Conservation (phyloP, 2,888 invertebrate species). For the Synergus gifuensis region DNA sequence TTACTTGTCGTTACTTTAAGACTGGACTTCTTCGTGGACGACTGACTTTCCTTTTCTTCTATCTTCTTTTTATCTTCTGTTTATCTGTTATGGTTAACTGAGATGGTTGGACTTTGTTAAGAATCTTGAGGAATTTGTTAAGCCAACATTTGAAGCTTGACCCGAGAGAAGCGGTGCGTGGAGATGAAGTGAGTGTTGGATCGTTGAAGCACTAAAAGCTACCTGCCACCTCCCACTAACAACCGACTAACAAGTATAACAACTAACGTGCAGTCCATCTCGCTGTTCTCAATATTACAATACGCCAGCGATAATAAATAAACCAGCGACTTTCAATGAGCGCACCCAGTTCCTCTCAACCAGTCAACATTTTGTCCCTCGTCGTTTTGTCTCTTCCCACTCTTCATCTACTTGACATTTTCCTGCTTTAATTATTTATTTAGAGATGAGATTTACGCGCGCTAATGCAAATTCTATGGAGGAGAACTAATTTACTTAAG, state of each 20-base stretch:
- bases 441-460: background rate
- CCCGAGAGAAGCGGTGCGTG: constrained; percentile 55
- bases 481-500: too few species aligned
- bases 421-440: background rate
- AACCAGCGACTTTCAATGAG: constrained; percentile 16
- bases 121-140: background rate
- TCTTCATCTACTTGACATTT: background rate
- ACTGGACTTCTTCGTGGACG: too few species aligned
- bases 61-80: background rate
- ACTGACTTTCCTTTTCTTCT: background rate
- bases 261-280: constrained; percentile 13
- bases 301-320: constrained; percentile 14
- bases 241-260: background rate
- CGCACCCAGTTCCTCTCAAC: constrained; percentile 22
- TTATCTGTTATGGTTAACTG: background rate
- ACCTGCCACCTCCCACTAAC: constrained; percentile 58
- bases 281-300: constrained; percentile 27
- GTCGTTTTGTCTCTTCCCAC: background rate
- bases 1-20: background rate
- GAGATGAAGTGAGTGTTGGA: constrained; percentile 58
- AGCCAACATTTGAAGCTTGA: constrained; percentile 51
- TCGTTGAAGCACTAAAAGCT: constrained; percentile 55
- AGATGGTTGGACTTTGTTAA: background rate
- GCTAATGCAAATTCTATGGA: too few species aligned
- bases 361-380: background rate